Percentiles rank a stretch among this genome's conserved stretches.
These are phyloP conservation scores for Nemotelus nigrinus DNA, from an alignment of 2,888 invertebrate genomes.

Conservation along the genomic window DNA sequence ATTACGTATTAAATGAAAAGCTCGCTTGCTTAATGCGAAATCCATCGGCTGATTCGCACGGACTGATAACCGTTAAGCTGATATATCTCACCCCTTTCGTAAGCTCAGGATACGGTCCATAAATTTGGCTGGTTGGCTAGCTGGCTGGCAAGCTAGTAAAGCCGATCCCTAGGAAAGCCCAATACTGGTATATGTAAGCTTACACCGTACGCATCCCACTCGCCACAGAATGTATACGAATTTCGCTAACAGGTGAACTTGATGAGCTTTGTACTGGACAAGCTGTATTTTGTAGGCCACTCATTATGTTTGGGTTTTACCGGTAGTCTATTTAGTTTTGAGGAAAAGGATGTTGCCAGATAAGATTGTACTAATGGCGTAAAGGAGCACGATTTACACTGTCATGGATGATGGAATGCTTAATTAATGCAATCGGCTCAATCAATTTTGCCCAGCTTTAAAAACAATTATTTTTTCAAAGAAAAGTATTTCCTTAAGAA, in stretches of 20 bases:
- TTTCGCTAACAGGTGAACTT: constrained; percentile 25
- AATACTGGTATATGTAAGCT: not conserved
- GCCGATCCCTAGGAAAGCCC: constrained; percentile 35
- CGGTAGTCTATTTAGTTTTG: constrained; percentile 36
- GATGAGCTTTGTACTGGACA: constrained; percentile 27
- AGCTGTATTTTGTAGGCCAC: constrained; percentile 29
- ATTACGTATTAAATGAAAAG: constrained; percentile 10
- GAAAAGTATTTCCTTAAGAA: no score
- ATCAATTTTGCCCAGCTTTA: no score
- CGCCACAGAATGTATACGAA: not conserved
- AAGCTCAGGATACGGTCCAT: constrained; percentile 22
- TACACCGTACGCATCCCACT: not conserved
- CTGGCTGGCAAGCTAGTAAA: not conserved
- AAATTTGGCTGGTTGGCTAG: not conserved
- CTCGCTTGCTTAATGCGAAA: constrained; percentile 18
- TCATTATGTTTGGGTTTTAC: constrained; percentile 42
- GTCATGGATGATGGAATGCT: no score
- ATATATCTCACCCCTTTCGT: not conserved
- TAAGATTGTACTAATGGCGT: not conserved
- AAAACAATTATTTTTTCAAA: no score
- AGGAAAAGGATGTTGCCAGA: constrained; percentile 14
- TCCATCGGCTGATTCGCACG: constrained; percentile 12
- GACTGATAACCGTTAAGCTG: constrained; percentile 13
- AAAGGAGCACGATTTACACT: no score
- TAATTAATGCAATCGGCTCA: no score